Evolutionary conservation across 30 jellyfish, hydroid and myxozoan genomes (phyloP), one percentile per base, ranked within the genome.

Genomic region (Rhopilema esculentum): DNA sequence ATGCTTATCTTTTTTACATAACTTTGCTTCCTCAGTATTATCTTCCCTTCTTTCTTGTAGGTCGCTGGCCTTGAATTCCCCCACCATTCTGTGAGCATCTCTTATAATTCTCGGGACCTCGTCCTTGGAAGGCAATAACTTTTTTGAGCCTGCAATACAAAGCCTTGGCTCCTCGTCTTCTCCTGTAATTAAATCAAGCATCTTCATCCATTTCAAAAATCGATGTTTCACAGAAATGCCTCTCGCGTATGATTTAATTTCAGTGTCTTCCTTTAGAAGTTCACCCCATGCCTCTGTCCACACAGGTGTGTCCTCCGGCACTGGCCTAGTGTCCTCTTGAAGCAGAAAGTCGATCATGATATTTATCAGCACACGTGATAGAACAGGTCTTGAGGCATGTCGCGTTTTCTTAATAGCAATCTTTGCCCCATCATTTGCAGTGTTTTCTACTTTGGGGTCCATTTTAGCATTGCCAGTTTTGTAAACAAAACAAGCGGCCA

Each of bases 31-130:
- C 66, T 28, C 27, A 31, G 28, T 19, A 1, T 1, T 15, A 20
- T 28, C 73, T 31, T 30, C 30, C 20, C 48, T 16, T 12, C 16
- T 33, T 61, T 80, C 33, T 64, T 66, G 25, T 8, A 48, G 25
- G 80, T 69, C 32, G 20, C 77, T 77, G 50, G 18, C 52, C 33
- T 77, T 68, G 62, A 83, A 83, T 70, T 70, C 86, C 20, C 92
- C 92, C 70, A 69, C 73, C 21, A 67, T 69, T 32, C 86, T 53
- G 50, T 83, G 92, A 0, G 92, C 92, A 25, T 83, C 86, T 22
- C 92, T 28, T n/a, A 83, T 83, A 64, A 83, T 71, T 62, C 31
- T 70, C 18, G 70, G 75, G 31, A 83, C 27, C 1, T 83, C 92
- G 17, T 83, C 92, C 73, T 49, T 50, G 48, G 73, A 83, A 1